Evolutionary conservation across 2,888 invertebrate species (phyloP), one percentile per base, ranked within the genome.

Genomic region (Tipula confusa): DNA sequence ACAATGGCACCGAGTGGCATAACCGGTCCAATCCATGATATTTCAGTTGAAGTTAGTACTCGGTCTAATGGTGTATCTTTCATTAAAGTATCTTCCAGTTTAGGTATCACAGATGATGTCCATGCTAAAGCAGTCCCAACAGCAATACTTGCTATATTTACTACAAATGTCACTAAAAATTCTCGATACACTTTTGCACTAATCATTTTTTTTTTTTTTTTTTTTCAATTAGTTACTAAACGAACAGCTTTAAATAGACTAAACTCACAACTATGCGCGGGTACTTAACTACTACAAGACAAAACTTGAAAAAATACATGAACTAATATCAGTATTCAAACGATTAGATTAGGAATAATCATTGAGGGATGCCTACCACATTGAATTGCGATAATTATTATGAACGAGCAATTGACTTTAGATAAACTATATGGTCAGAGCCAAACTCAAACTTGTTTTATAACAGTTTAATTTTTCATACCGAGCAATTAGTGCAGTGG

Each of bases 21-120:
- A 43, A 95, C 88, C 1, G 94, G 94, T 0, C 94, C 93, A 84
- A 95, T 92, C 95, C 95, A 95, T 4, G 94, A 93, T 86, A 92
- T 91, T 87, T 95, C 91, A 36, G 91, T 91, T 0, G 89, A 86
- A 0, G 90, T 91, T 0, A 93, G 91, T 13, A 88, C 87, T 9
- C 86, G 86, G 36, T 88, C 86, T 11, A 93, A 87, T 0, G 92
- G 92, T 1, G 91, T 91, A 86, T 90, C 91, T 3, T 90, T 88
- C 2, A 83, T 38, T 0, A 85, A 82, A 9, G 24, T 87, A 0
- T 85, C 83, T 13, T 28, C 87, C 18, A 95, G 89, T 86, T 92
- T 92, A 0, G 93, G 92, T 18, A 93, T 89, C 9, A 94, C 92
- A 0, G 95, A 94, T 0, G 95, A 94, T 5, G 95, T 94, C 94